Evolutionary conservation across 1,140 invertebrate species (phyloP), one percentile per base, ranked within the genome.

Genomic region (Tyrophagus putrescentiae): DNA sequence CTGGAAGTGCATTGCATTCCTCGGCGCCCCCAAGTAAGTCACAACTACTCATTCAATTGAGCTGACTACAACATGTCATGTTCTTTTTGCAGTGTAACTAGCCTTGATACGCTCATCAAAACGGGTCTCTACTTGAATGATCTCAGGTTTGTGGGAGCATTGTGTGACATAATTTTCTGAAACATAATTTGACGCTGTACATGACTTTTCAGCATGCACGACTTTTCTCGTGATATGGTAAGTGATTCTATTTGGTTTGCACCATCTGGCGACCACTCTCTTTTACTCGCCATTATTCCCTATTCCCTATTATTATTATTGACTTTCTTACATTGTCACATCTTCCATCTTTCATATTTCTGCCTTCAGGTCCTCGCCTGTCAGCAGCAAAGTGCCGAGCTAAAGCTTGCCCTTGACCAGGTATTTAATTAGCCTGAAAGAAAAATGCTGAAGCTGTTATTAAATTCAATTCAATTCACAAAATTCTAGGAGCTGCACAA

Each of bases 401-500:
- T 97, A 13, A 95, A 94, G 72, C 72, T 97, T 48, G 90, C 92
- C 0, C 73, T 97, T 18, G 91, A 97, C 72, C 92, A 96, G 69
- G n/a, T n/a, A n/a, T n/a, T n/a, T n/a, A n/a, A n/a, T n/a, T n/a
- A n/a, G n/a, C n/a, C n/a, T n/a, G n/a, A n/a, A n/a, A n/a, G n/a
- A n/a, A n/a, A n/a, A n/a, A n/a, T n/a, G n/a, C n/a, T n/a, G n/a
- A n/a, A n/a, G n/a, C n/a, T n/a, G n/a, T n/a, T n/a, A n/a, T n/a
- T n/a, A n/a, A n/a, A n/a, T n/a, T n/a, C n/a, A n/a, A n/a, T n/a
- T n/a, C n/a, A n/a, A n/a, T n/a, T n/a, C n/a, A n/a, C n/a, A n/a
- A n/a, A n/a, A n/a, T n/a, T n/a, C n/a, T n/a, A n/a, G n/a, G 92
- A 97, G 69, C 87, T 95, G 68, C 82, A 92, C 67, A 97, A 97